A percentile compares a stretch with the other conserved stretches of the same genome.
These are phyloP conservation scores for Agrotis segetum DNA, from an alignment of 2,888 invertebrate genomes.

Conservation along the genomic window DNA sequence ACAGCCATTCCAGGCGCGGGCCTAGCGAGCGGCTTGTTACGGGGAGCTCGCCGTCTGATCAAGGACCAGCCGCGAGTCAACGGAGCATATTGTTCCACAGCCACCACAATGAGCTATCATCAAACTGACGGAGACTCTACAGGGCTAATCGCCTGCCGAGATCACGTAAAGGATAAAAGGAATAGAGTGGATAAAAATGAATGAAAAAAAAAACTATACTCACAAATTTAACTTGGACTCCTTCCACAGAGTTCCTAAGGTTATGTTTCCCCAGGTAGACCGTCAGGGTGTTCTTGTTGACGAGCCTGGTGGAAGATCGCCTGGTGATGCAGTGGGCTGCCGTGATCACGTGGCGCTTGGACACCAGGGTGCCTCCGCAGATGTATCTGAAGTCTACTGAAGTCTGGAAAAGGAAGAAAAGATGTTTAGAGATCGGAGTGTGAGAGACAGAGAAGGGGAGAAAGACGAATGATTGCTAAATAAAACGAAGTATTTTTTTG, in stretches of 20 bases:
- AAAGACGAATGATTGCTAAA: too few relatives aligned
- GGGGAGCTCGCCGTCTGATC: too few relatives aligned
- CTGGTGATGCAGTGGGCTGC: conserved; percentile 92
- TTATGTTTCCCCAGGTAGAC: conserved; percentile 85
- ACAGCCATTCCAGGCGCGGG: too few relatives aligned
- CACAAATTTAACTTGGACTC: conserved; percentile 82
- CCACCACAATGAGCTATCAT: too few relatives aligned
- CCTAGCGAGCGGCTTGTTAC: too few relatives aligned
- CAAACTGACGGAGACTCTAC: too few relatives aligned
- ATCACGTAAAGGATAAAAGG: neutral
- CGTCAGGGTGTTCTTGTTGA: conserved; percentile 82
- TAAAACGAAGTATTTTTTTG: too few relatives aligned
- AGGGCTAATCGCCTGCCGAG: too few relatives aligned
- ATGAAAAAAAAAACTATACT: conserved; percentile 51
- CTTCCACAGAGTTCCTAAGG: conserved; percentile 81
- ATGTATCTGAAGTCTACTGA: conserved; percentile 88
- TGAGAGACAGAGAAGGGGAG: too few relatives aligned
- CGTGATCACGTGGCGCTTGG: conserved; percentile 88
- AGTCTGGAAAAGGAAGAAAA: conserved; percentile 18
- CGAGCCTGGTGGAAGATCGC: conserved; percentile 75
- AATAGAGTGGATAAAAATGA: neutral
- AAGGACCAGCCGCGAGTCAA: too few relatives aligned
- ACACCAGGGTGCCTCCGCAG: conserved; percentile 92
- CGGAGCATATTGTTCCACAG: too few relatives aligned
- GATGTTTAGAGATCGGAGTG: too few relatives aligned